These are phyloP conservation scores for Propithecus perrieri DNA, from an alignment of 2,797 vertebrate genomes.

Conservation along the genomic window DNA sequence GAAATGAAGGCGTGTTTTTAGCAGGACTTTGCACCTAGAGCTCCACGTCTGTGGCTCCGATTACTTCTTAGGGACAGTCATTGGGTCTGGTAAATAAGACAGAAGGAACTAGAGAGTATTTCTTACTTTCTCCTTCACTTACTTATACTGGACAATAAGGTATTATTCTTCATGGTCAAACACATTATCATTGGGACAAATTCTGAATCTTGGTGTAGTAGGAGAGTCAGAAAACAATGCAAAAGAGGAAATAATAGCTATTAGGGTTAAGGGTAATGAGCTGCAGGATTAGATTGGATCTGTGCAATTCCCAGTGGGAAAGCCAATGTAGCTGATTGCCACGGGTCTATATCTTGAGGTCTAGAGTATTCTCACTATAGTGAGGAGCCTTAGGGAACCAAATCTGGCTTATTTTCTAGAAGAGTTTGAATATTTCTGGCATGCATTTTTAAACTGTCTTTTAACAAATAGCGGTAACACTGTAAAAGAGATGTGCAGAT, in stretches of 20 bases:
- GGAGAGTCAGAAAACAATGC: neutral
- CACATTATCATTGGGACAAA: neutral
- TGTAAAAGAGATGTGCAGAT: neutral
- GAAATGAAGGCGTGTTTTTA: neutral
- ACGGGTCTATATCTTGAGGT: neutral
- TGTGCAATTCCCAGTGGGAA: neutral
- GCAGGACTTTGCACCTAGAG: neutral
- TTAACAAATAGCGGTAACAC: neutral
- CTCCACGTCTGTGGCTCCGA: neutral
- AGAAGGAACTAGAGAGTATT: neutral
- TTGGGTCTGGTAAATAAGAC: neutral
- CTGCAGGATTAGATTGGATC: neutral
- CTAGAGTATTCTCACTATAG: neutral
- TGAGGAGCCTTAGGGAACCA: neutral
- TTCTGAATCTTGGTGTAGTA: neutral
- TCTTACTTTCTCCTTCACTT: neutral
- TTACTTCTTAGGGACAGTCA: neutral
- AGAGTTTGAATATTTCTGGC: neutral
- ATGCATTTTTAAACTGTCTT: neutral
- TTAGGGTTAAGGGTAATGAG: neutral
- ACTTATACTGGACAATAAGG: neutral
- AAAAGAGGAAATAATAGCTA: neutral
- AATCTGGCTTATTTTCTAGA: neutral
- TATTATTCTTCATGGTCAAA: neutral
- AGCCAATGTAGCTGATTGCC: neutral